Evolutionary conservation across 64 coral and sea anemone species (phyloP), one percentile per base, ranked within the genome.

Genomic region (Porites australiensis): DNA sequence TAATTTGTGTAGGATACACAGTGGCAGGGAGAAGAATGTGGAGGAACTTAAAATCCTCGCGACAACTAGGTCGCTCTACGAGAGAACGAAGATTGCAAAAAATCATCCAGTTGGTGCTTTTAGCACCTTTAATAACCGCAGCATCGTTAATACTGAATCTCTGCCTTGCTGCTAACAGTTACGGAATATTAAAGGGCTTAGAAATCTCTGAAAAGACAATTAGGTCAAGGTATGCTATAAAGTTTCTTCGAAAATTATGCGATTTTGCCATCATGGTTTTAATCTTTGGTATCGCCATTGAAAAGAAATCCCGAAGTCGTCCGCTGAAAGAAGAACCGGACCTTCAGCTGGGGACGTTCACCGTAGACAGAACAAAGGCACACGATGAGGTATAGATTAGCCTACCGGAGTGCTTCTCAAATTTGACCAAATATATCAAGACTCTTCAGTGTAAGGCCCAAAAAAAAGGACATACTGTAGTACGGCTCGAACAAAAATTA

Each of bases 21-120:
- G 18, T 69, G 12, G 81, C 81, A 69, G 81, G 62, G 10, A 48
- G 22, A 61, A 68, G 81, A 51, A 69, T 84, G 62, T 52, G 81
- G 81, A 37, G 45, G 18, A 84, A 84, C 81, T 65, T 84, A n/a
- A 67, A 69, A 43, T 84, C 81, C 16, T 84, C 81, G 81, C 81
- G 81, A 69, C 45, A 48, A 43, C 7, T 67, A 10, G 62, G 62
- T 11, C 65, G 20, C 64, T 19, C 63, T 13, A 50, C 45, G 11
- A 47, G 45, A 12, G 81, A 84, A 51, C 4, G 19, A 49, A 84
- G 47, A 68, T 50, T 84, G 19, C 67, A 68, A 50, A 67, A 13
- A 15, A 84, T 84, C 5, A 84, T 65, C 2, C 19, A 8, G 4
- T 46, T 69, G 21, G 63, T 52, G 10, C 52, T 84, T 43, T 9